These are phyloP conservation scores for Mesorhabditis sp. DNA, from an alignment of 2,888 invertebrate genomes.

Conservation along the genomic window DNA sequence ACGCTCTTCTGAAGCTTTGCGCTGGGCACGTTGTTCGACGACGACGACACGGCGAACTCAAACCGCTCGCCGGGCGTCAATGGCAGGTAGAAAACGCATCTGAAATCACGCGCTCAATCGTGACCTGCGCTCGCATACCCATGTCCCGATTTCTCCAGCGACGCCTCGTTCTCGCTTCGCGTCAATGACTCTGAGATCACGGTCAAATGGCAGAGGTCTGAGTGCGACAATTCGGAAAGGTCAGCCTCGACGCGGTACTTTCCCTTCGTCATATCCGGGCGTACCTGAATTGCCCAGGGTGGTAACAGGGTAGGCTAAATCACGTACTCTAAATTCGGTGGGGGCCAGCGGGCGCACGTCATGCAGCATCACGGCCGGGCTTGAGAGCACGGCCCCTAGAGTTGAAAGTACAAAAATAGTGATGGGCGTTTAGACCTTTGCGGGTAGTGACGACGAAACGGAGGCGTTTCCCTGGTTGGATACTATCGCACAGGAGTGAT, in stretches of 20 bases:
- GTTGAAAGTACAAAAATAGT: background rate
- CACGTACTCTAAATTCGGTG: conserved; percentile 35
- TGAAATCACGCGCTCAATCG: conserved; percentile 12
- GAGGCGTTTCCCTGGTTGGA: background rate
- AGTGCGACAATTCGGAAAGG: conserved; percentile 29
- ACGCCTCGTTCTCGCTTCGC: conserved; percentile 31
- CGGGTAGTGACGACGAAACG: background rate
- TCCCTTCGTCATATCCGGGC: conserved; percentile 44
- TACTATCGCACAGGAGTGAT: conserved; percentile 4
- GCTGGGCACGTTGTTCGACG: conserved; percentile 27
- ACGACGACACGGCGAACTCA: conserved; percentile 31
- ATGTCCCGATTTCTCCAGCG: conserved; percentile 20
- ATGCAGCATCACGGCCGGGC: conserved; percentile 38
- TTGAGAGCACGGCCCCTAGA: conserved; percentile 36
- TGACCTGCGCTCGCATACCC: background rate
- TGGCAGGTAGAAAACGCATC: conserved; percentile 32
- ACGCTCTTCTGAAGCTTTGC: conserved; percentile 45
- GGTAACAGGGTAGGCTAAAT: too few species aligned
- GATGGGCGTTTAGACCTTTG: background rate
- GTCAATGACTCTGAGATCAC: conserved; percentile 40
- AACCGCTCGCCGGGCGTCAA: conserved; percentile 38
- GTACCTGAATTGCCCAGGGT: conserved; percentile 15
- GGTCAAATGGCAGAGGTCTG: conserved; percentile 40
- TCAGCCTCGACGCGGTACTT: conserved; percentile 39
- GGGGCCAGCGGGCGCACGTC: conserved; percentile 50